Percentiles rank a stretch among this genome's conserved stretches.
Conservation (phyloP, 2,113 vertebrate species). For the Cygnus buccinator region DNA sequence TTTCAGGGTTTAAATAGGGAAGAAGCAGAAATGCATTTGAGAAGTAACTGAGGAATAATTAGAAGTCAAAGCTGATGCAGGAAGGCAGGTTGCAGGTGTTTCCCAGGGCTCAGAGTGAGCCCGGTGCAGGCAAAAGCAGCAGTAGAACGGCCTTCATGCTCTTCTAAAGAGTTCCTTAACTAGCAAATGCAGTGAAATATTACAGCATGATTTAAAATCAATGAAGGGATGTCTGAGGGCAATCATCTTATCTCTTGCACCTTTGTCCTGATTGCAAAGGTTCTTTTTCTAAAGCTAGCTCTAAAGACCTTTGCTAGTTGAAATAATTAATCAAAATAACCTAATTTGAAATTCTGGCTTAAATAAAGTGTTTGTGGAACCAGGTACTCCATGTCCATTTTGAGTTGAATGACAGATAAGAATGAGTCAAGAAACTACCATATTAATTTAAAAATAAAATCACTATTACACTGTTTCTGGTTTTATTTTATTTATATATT, state of each 20-base stretch:
- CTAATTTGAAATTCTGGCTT: not conserved
- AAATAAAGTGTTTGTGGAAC: not conserved
- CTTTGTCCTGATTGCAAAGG: not conserved
- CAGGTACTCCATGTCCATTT: not conserved
- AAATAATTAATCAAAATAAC: not conserved
- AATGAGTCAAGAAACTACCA: not conserved
- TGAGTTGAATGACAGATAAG: not conserved
- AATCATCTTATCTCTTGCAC: not conserved
- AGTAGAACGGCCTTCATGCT: not conserved
- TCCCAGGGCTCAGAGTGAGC: not conserved
- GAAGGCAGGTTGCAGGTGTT: not conserved
- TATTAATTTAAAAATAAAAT: not conserved
- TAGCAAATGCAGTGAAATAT: not conserved
- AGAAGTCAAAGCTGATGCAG: not conserved
- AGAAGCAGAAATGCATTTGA: not conserved
- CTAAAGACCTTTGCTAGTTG: not conserved
- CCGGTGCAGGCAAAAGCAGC: accelerated
- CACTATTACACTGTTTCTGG: not conserved
- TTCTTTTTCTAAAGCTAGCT: not conserved
- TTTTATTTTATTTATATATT: not conserved
- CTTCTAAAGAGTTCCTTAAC: not conserved
- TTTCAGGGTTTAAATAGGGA: not conserved
- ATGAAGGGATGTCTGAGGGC: not conserved
- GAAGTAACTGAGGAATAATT: not conserved
- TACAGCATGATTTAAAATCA: not conserved